A percentile compares a stretch with the other conserved stretches of the same genome.
Conservation (phyloP, 2,113 vertebrate species). For the Salvelinus alpinus region DNA sequence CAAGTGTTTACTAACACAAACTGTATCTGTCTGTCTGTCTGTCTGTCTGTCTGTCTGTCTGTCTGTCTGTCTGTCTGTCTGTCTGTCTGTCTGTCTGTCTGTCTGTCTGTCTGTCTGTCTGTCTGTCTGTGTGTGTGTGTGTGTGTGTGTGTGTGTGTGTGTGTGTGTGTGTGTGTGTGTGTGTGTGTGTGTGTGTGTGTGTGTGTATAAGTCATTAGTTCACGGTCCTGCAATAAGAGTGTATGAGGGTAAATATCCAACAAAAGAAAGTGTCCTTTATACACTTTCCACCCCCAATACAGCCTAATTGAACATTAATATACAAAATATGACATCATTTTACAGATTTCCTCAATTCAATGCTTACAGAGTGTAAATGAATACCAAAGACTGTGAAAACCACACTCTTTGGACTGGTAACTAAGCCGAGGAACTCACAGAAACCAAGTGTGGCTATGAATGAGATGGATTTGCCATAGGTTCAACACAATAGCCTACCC, state of each 20-base stretch:
- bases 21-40: no score
- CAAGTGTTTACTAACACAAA: not conserved
- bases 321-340: no score
- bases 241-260: not conserved
- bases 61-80: not conserved
- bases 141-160: not conserved
- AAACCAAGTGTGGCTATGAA: not conserved
- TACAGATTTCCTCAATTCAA: no score
- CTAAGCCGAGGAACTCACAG: not conserved
- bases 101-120: not conserved
- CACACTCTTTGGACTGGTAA: not conserved
- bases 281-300: not conserved
- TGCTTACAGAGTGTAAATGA: no score
- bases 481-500: no score
- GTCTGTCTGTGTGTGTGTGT: not conserved
- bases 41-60: not conserved
- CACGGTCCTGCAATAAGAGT: not conserved
- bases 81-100: no score
- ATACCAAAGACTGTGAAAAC: no score
- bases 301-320: no score
- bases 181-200: no score
- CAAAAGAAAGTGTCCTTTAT: not conserved
- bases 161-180: not conserved
- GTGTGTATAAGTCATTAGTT: not conserved
- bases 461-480: not conserved